Base-by-base conservation (phyloP, 2,888 invertebrate genomes). In the Aphelenchoides bicaudatus region DNA sequence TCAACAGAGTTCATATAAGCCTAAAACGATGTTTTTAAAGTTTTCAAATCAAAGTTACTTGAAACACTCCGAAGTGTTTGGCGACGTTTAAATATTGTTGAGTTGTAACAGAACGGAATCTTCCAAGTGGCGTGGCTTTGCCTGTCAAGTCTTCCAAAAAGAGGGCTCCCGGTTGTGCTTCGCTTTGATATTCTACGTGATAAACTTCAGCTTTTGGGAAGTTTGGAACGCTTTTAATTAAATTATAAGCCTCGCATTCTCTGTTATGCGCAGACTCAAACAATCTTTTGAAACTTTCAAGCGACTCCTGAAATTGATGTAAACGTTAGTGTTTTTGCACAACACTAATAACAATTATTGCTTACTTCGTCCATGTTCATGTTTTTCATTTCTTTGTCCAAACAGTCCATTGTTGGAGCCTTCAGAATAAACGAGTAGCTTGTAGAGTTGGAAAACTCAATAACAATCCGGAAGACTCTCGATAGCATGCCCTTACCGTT, bases 231-330 rank as follows among this genome's bases (percentile, higher is more conserved):
- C 21, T 21, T 2, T 8, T 8, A 16, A 56, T 13, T n/a, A 16
- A n/a, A 8, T 21, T n/a, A 28, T 57, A 57, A 34, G 34, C 28
- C 10, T 19, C 56, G 56, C 56, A 56, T 29, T 56, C 56, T 13
- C 54, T 25, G 43, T 43, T 43, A n/a, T 43, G 43, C 43, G 25
- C 25, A 13, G 52, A 29, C n/a, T 8, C 10, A 2, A 58, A 13
- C 8, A 30, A 21, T n/a, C 31, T 34, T 23, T 29, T n/a, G 13
- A 58, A 13, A n/a, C 2, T 57, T 2, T 58, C 10, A 8, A 38
- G 6, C 16, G 10, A 10, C 43, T 10, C n/a, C n/a, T n/a, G n/a
- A n/a, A n/a, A n/a, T n/a, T n/a, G n/a, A n/a, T n/a, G n/a, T n/a
- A n/a, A n/a, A n/a, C n/a, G n/a, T n/a, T n/a, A n/a, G n/a, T n/a